Base-by-base conservation (phyloP, 2,113 vertebrate species). In the Probosciger aterrimus region DNA sequence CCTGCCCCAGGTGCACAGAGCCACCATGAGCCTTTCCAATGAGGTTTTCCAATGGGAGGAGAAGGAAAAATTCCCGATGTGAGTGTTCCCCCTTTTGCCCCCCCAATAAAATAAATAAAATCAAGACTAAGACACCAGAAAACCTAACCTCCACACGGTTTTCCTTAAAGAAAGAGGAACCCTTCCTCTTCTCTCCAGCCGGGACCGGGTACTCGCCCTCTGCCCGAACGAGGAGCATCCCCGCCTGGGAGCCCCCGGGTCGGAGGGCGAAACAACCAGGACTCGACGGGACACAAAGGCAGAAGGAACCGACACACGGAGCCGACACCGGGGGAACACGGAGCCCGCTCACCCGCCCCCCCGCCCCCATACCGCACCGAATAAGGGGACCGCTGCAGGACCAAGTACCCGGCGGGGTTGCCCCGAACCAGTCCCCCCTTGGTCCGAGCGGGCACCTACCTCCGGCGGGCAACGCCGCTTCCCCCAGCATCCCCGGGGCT, bases 51-150 rank as follows among this genome's bases (percentile, higher is more conserved):
- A 35, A 18, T 1, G 10, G 44, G 3, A 31, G n/a, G 35, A 7
- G 33, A n/a, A 55, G n/a, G 53, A 35, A 19, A 50, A 67, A 60
- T 10, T 24, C 14, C 57, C 14, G 6, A 9, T 10, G 1, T 0
- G 19, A 1, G 9, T 0, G 43, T 1, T 20, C 7, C 11, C 11
- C 14, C 4, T 16, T 7, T 6, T 11, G 4, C 2, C 3, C 8
- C 2, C 3, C 7, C 1, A 3, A 20, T 55, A 65, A 33, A 50
- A 23, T 12, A 7, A 28, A 16, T 8, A 18, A 16, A 23, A 24
- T 1, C 31, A 5, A 59, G 57, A 59, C 15, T 15, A 18, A 11
- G 35, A 24, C 17, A 17, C 67, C 44, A 69, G n/a, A n/a, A 13
- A 24, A 15, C 9, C 8, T 8, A 17, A 27, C 43, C 5, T 6